A percentile compares a stretch with the other conserved stretches of the same genome.
These are phyloP conservation scores for Rosalia funebris DNA, from an alignment of 2,888 invertebrate genomes.

Conservation along the genomic window DNA sequence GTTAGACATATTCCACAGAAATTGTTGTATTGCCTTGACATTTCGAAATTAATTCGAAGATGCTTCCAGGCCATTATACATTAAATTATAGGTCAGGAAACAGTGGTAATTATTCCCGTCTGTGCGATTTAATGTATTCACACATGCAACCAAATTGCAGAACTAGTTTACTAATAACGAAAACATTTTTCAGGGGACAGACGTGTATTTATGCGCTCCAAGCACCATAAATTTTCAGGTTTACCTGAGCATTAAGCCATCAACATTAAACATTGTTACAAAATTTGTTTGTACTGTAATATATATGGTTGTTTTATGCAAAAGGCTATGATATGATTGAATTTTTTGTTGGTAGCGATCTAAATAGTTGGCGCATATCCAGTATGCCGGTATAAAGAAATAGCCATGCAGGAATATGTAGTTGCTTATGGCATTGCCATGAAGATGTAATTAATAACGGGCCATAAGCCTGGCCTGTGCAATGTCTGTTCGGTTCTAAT, in stretches of 20 bases:
- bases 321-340: conserved; percentile 1
- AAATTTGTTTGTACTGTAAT: background rate
- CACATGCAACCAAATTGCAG: conserved; percentile 21
- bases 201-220: conserved; percentile 6
- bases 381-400: conserved; percentile 2
- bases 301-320: too few relatives aligned
- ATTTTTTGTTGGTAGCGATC: background rate
- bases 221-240: conserved; percentile 6
- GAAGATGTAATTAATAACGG: background rate
- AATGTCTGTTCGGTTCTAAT: background rate
- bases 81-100: conserved; percentile 32
- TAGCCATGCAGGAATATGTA: conserved; percentile 5
- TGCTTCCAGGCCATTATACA: conserved; percentile 7
- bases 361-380: conserved; percentile 3
- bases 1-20: conserved; percentile 1
- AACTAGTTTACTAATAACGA: conserved; percentile 18
- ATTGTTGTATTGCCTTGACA: conserved; percentile 9
- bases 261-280: conserved; percentile 8
- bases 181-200: conserved; percentile 17
- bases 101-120: conserved; percentile 27
- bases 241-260: conserved; percentile 11
- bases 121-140: conserved; percentile 30
- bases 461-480: background rate
- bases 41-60: conserved; percentile 25
- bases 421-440: conserved; percentile 2